Percentiles rank a stretch among this genome's conserved stretches.
Evolutionary conservation across 2,113 vertebrate genomes (phyloP).

Genomic region (Sapajus apella): DNA sequence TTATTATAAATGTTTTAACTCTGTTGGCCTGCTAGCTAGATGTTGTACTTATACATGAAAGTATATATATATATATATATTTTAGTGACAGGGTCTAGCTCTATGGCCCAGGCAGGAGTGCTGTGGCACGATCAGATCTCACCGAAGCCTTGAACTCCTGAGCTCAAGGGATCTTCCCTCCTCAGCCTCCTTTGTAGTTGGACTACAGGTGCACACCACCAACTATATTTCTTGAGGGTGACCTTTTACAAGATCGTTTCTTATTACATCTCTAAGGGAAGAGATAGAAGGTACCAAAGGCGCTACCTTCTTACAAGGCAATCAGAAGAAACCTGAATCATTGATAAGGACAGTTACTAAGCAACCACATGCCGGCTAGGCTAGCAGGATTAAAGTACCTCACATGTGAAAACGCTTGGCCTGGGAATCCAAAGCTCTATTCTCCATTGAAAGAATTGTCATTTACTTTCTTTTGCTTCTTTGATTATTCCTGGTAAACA

Average conservation of each 20-base stretch:
- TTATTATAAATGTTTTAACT: not conserved
- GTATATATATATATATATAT: not conserved
- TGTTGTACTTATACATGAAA: not conserved
- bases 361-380: conserved; percentile 67
- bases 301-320: conserved; percentile 49
- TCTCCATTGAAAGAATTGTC: conserved; percentile 55
- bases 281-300: conserved; percentile 41
- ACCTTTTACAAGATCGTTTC: conserved; percentile 40
- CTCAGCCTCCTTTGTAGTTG: not conserved
- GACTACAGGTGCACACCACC: not conserved
- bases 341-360: conserved; percentile 73
- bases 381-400: conserved; percentile 59
- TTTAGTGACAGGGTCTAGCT: not conserved
- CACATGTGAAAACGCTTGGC: conserved; percentile 51
- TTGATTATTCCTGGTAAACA: conserved; percentile 28
- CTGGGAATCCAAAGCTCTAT: not conserved
- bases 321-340: conserved; percentile 68
- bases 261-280: conserved; percentile 26
- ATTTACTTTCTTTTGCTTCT: conserved; percentile 43
- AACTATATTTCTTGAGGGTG: conserved; percentile 16
- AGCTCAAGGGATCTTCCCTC: not conserved
- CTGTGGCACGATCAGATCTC: not conserved
- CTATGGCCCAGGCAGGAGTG: not conserved
- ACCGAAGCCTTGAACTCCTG: not conserved
- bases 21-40: not conserved